A percentile compares a stretch with the other conserved stretches of the same genome.
These are phyloP conservation scores for Lypha dubia DNA, from an alignment of 2,888 invertebrate species.

Conservation along the genomic window DNA sequence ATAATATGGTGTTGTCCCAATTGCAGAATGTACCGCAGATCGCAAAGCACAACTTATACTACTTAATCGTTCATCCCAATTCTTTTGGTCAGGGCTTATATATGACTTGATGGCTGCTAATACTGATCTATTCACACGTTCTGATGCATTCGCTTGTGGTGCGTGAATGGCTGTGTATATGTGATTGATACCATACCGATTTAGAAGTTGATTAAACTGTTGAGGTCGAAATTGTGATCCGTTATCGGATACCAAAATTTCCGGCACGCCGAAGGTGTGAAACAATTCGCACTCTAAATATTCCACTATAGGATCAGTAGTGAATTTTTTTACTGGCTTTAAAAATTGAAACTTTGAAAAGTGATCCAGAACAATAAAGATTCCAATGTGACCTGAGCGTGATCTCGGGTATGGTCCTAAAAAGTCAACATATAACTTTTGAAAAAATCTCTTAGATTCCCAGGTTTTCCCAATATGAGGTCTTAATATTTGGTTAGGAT, in stretches of 20 bases:
- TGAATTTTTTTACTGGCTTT: too few relatives aligned
- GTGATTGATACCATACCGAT: constrained; percentile 23
- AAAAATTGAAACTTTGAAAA: too few relatives aligned
- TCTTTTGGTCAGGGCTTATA: constrained; percentile 17
- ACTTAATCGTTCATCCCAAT: constrained; percentile 33
- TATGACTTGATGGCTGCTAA: constrained; percentile 14
- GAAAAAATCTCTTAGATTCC: background rate
- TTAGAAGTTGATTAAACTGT: constrained; percentile 30
- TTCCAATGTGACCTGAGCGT: too few relatives aligned
- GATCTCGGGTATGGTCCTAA: too few relatives aligned
- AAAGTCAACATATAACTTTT: too few relatives aligned
- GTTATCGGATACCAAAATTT: too few relatives aligned
- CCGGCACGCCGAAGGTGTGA: too few relatives aligned
- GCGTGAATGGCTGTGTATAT: constrained; percentile 11
- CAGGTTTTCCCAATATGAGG: background rate
- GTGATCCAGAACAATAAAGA: too few relatives aligned
- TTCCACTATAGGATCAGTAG: too few relatives aligned
- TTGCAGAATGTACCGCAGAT: constrained; percentile 43
- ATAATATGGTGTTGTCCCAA: constrained; percentile 48
- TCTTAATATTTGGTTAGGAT: background rate
- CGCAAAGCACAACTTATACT: constrained; percentile 32
- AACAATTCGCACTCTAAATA: too few relatives aligned
- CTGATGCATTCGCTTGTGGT: constrained; percentile 48
- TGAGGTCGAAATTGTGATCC: too few relatives aligned
- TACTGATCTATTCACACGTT: constrained; percentile 47